Evolutionary conservation across 2,888 invertebrate species (phyloP), one percentile per base, ranked within the genome.

Genomic region (Idaea aversata): DNA sequence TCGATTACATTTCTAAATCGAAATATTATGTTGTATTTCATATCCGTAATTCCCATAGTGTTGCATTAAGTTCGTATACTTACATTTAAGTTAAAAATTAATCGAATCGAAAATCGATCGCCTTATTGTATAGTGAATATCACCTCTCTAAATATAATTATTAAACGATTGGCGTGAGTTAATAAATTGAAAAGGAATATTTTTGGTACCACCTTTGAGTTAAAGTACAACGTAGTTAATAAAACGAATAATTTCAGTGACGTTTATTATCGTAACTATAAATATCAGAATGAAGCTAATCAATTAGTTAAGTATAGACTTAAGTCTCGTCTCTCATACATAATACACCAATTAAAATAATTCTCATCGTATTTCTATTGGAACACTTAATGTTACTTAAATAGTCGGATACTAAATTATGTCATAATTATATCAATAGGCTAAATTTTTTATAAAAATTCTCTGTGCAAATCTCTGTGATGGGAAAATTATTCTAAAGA

Each of bases 181-280:
- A 77, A 79, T 81, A 75, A 81, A 79, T 83, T 80, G 82, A 84
- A 87, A 85, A 81, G 25, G 84, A 85, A 90, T 90, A 90, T 90
- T 88, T 88, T 90, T 90, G 90, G 90, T 91, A 91, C 91, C 91
- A 91, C 91, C 91, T 91, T 91, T 92, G 88, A 88, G 87, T 91
- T 91, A 91, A 91, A 92, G 92, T 92, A 91, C 92, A 92, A 92
- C 84, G 85, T 91, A 91, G 91, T 86, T 90, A 82, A 83, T 83
- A 85, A 85, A 85, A 81, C 82, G 25, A 85, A 86, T 85, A 88
- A 87, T 86, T 87, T 87, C 90, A 87, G 88, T 87, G 85, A 86
- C 85, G 84, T 88, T 87, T 87, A 84, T 85, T 86, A 81, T 81
- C 80, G 79, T 88, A 85, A 87, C 83, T 78, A 87, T 88, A 77